Base-by-base conservation (phyloP, 2,113 vertebrate genomes). In the Galemys pyrenaicus region DNA sequence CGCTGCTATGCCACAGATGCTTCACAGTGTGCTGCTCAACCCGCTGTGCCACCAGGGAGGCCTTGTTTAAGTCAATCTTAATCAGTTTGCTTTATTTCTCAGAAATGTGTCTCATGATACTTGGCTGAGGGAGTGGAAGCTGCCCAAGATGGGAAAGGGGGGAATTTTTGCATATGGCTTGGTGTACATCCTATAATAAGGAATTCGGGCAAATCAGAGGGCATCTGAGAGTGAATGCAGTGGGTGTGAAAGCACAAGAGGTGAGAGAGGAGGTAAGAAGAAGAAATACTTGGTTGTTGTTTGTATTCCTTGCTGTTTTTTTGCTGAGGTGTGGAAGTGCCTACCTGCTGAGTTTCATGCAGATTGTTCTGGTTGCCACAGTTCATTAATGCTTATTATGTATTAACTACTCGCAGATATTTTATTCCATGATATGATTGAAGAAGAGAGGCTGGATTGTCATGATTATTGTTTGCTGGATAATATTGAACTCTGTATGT, bases 391-490 rank as follows among this genome's bases (percentile, higher is more conserved):
- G 17, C 16, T 71, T 70, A 19, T 22, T 75, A 6, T 37, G 22
- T 28, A 12, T 51, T 70, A 44, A 44, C 11, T 60, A 15, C 37
- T 71, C 11, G 26, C 64, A 65, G 26, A 62, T 54, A 68, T 51
- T 58, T 87, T 58, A 16, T 22, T 77, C 46, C 10, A 30, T 83
- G 58, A 46, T 3, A 7, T 8, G n/a, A 41, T 58, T 3, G n/a
- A 56, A 49, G 62, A 60, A 54, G 87, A 83, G 58, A 95, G 65
- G 54, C 6, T 70, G 64, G 62, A n/a, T 82, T 94, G 83, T 41
- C 44, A n/a, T 39, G 46, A n/a, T 19, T 65, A 46, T 51, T 39
- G 6, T 79, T 78, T 71, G 22, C 30, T 75, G 28, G 35, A 15
- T 83, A 58, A 67, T 67, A 30, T 19, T 82, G 20, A 87, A 49